Evolutionary conservation across 30 jellyfish, hydroid and myxozoan species (phyloP), one percentile per base, ranked within the genome.

Genomic region (Pseudorhiza aurosa): DNA sequence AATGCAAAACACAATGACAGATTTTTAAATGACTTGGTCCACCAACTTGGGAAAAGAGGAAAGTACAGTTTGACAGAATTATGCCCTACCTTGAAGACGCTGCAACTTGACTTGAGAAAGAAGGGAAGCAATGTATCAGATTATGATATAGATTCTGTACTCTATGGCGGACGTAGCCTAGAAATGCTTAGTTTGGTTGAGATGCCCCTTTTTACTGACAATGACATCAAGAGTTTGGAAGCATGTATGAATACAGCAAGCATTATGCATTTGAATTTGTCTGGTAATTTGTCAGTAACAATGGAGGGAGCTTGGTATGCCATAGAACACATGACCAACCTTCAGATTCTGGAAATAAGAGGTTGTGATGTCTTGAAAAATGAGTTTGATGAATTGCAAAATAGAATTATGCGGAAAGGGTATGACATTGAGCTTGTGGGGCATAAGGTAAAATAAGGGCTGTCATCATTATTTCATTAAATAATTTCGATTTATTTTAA

Each of bases 291-390:
- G 0, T 21, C 22, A 21, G 55, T 82, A 11, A 67, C 94, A 19
- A 32, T 37, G 53, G 75, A 60, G 6, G 94, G 94, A 3, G 35
- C 69, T 28, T 71, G 94, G 86, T 32, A 29, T 68, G 86, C 87
- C 22, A 46, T 82, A 36, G 75, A 69, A 40, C 58, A 43, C 36
- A 40, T 69, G 73, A 53, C 15, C 2, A 50, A 40, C 26, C 62
- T 82, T 18, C 35, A 42, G 45, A 26, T 58, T 2, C 37, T 82
- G 8, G 83, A 82, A 42, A 37, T 82, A 10, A 32, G 68, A 22
- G 81, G 46, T 25, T 82, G 94, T 69, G 94, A 82, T 57, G 62
- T 82, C 8, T 33, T 82, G 0, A 29, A 40, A 14, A 39, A 53
- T 30, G 94, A 82, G 43, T 7, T 19, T 2, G 42, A 44, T 55